Conservation (phyloP, 1,140 invertebrate species). For the Pseudomyrmex dendroicus region DNA sequence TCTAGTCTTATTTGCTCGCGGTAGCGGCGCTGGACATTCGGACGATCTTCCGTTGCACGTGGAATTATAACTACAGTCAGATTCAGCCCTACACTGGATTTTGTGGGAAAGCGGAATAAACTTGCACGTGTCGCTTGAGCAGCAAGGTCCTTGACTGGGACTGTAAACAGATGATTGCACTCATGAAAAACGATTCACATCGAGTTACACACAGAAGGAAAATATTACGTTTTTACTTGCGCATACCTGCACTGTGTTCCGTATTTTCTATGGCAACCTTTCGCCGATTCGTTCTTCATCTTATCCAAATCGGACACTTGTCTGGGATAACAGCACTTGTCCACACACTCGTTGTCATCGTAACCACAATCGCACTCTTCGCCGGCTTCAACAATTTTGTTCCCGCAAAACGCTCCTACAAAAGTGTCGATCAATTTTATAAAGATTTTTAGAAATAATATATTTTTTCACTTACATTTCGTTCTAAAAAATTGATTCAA, state of each 20-base stretch:
- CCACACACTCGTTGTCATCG: conserved; percentile 95
- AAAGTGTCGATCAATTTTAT: conserved; percentile 85
- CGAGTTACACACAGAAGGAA: neutral
- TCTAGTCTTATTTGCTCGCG: conserved; percentile 92
- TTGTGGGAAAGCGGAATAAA: conserved; percentile 89
- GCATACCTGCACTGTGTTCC: conserved; percentile 92
- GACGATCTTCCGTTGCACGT: conserved; percentile 94
- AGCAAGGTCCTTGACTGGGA: conserved; percentile 98
- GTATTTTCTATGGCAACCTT: conserved; percentile 91
- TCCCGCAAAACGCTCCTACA: conserved; percentile 98
- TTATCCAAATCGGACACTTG: conserved; percentile 89
- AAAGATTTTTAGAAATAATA: neutral
- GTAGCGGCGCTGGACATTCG: conserved; percentile 93
- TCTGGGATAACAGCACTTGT: conserved; percentile 97
- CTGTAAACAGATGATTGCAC: conserved; percentile 83
- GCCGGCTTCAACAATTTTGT: conserved; percentile 98
- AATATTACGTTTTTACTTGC: conserved; percentile 36
- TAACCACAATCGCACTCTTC: conserved; percentile 99
- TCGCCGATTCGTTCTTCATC: conserved; percentile 89
- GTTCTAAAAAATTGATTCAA: neutral
- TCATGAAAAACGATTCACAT: neutral
- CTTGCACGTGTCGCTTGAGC: conserved; percentile 91
- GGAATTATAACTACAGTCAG: conserved; percentile 94
- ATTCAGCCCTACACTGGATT: conserved; percentile 92
- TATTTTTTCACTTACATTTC: neutral